Evolutionary conservation across 2,888 invertebrate species (phyloP), one percentile per base, ranked within the genome.

Genomic region (Ophioninae sp.): DNA sequence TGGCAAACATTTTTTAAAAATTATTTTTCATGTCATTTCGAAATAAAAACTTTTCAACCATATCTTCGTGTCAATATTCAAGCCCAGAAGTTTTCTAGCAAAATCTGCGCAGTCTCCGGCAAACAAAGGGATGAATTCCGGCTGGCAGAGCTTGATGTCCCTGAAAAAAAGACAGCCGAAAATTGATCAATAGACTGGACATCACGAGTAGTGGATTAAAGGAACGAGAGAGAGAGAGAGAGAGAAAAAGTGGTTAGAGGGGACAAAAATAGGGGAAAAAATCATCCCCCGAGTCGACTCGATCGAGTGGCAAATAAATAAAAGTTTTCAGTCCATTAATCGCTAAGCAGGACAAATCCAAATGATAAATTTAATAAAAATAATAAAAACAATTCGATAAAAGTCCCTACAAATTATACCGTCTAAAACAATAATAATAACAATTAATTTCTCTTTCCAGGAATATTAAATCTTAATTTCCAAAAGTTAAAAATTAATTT

Each of bases 111-210:
- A 73, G 39, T 21, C 50, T 23, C 64, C 17, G 76, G 37, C 90
- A 90, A 90, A 92, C 91, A 92, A 92, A 92, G 91, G 90, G 89
- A 92, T 92, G 89, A 92, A 91, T 92, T 92, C 92, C 91, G 89
- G 90, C 85, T 90, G 92, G 90, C 87, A 90, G 91, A 87, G 86
- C 90, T 88, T 89, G 89, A 89, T 90, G 90, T 90, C 41, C 80
- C 88, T 87, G 87, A 85, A 82, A 84, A 86, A 87, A 72, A 76
- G 10, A 69, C 56, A 7, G 59, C 57, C 72, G 50, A 81, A 84
- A 84, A 84, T 78, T 82, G 80, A 85, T 79, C 82, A 72, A 75
- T 75, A 82, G 59, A 82, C 69, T 50, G 79, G 75, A 82, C 82
- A 75, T 59, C 64, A 39, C 72, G 76, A 79, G 67, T 72, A 68